Percentiles rank a stretch among this genome's conserved stretches.
phyloP scores from a whole-genome alignment of 2,113 vertebrate species.

The Sardina pilchardus region DNA sequence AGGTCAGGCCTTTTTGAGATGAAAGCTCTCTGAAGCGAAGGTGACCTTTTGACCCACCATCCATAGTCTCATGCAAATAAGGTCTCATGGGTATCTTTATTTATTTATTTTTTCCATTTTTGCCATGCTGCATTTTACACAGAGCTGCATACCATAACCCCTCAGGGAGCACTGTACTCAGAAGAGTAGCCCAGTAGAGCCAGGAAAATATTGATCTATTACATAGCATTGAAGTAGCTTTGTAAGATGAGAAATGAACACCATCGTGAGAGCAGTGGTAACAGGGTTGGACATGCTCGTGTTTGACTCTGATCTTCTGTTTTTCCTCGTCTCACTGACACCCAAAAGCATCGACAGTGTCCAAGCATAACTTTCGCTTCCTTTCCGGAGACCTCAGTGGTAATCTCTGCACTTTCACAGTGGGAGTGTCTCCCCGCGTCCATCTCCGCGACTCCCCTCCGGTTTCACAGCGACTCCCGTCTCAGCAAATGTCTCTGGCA shows the following conservation, averaged over 20 bases:
- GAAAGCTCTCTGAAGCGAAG: background rate
- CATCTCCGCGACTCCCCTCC: background rate
- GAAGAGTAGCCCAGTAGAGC: background rate
- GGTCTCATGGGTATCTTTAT: background rate
- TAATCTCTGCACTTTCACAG: conserved; percentile 9
- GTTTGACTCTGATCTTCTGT: background rate
- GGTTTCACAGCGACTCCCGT: background rate
- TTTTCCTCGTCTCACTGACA: background rate
- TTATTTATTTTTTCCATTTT: background rate
- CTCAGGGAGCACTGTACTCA: background rate
- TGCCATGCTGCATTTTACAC: background rate
- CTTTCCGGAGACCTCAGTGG: background rate
- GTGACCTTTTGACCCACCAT: background rate
- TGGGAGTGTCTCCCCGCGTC: background rate
- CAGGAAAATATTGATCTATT: background rate
- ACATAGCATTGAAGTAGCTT: background rate
- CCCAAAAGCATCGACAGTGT: background rate
- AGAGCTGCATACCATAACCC: background rate
- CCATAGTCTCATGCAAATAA: background rate
- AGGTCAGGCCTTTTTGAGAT: background rate
- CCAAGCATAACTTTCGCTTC: conserved; percentile 18
- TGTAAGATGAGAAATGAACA: background rate
- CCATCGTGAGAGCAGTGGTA: background rate
- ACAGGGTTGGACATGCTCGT: background rate
- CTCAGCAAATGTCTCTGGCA: conserved; percentile 1